Base-by-base conservation (phyloP, 2,797 vertebrate genomes). In the Acanthis flammea region DNA sequence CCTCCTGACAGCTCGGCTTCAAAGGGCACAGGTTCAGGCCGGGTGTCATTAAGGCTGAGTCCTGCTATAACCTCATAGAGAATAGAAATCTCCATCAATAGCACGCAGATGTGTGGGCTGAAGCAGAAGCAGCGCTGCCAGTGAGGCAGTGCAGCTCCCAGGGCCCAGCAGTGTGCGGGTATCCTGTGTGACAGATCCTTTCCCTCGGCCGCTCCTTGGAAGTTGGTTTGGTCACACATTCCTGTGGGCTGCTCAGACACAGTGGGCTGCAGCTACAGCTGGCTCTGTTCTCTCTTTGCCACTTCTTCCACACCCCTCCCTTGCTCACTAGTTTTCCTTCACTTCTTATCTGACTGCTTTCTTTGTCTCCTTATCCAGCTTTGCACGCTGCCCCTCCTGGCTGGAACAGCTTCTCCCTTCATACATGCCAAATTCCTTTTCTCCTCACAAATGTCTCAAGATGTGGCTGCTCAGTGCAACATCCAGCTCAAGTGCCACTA, bases 21-120 rank as follows among this genome's bases (percentile, higher is more conserved):
- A 76, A 95, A 97, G 96, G 92, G 93, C 94, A 92, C 0, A 2
- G 42, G 86, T 93, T 96, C 91, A 86, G 71, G 23, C 25, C 5
- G 70, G 33, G n/a, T 39, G 35, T 91, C 89, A 75, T 48, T 76
- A 19, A 90, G 81, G 86, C 51, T 67, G 70, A 90, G 39, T 50
- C 41, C 85, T 93, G 70, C 54, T 70, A 14, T 42, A 73, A 39
- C 71, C 90, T 94, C 66, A 79, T 25, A 47, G 62, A 71, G 63
- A 55, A 57, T 45, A 61, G 78, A 88, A 84, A 70, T 60, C 65
- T 76, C 90, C 86, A 79, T 60, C 55, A 66, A 5, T 8, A 55
- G 57, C 58, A 24, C 3, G 3, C 58, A 63, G 51, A 81, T 48
- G 27, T 19, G 33, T 23, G 35, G 44, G 54, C 47, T 77, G 54